Conservation (phyloP, 2,797 vertebrate species). For the Gadopsis marmoratus region DNA sequence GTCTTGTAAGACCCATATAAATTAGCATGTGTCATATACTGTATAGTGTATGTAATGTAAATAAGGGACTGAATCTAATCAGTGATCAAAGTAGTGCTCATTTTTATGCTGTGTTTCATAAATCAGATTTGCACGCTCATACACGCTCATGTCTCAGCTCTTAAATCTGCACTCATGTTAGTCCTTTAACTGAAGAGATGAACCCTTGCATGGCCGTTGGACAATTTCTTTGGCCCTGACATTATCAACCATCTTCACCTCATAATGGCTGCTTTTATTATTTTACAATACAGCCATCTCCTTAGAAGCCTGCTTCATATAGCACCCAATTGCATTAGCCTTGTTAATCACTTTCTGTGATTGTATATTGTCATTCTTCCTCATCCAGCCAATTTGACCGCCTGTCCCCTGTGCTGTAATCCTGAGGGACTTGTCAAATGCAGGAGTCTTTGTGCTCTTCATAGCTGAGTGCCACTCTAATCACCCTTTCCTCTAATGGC, state of each 20-base stretch:
- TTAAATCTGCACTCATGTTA: neutral
- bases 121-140: conserved; percentile 3
- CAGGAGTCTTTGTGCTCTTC: conserved; percentile 34
- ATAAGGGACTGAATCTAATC: conserved; percentile 9
- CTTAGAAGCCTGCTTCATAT: neutral
- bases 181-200: neutral
- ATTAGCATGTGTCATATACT: neutral
- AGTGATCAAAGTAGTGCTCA: neutral
- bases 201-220: neutral
- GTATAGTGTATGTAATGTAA: neutral
- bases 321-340: conserved; percentile 35
- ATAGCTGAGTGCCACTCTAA: conserved; percentile 42
- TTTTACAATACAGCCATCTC: conserved; percentile 10
- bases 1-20: neutral
- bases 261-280: conserved; percentile 20
- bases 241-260: conserved; percentile 1
- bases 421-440: conserved; percentile 1
- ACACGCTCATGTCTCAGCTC: neutral
- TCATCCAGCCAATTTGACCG: neutral
- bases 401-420: neutral
- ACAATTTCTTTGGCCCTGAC: conserved; percentile 7
- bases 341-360: conserved; percentile 42
- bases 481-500: conserved; percentile 33
- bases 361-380: conserved; percentile 21
- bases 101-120: conserved; percentile 2